phyloP scores from a whole-genome alignment of 2,113 vertebrate species.

The Actenoides hombroni region DNA sequence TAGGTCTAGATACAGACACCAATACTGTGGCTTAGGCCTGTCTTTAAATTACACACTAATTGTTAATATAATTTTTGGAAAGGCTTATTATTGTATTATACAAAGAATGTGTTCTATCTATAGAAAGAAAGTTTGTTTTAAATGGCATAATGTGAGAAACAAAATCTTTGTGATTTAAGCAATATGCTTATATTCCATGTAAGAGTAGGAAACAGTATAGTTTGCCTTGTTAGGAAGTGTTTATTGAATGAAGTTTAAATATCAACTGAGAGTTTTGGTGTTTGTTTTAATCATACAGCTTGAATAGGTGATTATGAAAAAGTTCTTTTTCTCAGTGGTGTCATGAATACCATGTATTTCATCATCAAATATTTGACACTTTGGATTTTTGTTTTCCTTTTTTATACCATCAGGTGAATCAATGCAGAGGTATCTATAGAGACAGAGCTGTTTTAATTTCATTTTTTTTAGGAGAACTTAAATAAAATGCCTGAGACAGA shows the following conservation, averaged over 20 bases:
- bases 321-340: neutral
- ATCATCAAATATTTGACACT: neutral
- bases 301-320: constrained; percentile 10
- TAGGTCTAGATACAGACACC: neutral
- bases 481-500: neutral
- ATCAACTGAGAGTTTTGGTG: neutral
- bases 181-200: neutral
- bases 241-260: constrained; percentile 53
- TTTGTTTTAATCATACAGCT: constrained; percentile 16
- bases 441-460: neutral
- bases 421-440: neutral
- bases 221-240: neutral
- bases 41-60: neutral
- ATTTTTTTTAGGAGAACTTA: neutral
- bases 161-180: constrained; percentile 7
- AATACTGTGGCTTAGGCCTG: neutral
- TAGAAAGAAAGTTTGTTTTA: constrained; percentile 37
- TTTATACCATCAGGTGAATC: neutral
- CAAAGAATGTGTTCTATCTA: neutral
- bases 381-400: neutral
- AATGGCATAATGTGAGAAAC: constrained; percentile 14
- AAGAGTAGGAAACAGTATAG: neutral
- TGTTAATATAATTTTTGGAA: constrained; percentile 18
- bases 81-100: neutral
- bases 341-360: neutral